Evolutionary conservation across 2,113 vertebrate genomes (phyloP).

Genomic region (Ariopsis seemanni): DNA sequence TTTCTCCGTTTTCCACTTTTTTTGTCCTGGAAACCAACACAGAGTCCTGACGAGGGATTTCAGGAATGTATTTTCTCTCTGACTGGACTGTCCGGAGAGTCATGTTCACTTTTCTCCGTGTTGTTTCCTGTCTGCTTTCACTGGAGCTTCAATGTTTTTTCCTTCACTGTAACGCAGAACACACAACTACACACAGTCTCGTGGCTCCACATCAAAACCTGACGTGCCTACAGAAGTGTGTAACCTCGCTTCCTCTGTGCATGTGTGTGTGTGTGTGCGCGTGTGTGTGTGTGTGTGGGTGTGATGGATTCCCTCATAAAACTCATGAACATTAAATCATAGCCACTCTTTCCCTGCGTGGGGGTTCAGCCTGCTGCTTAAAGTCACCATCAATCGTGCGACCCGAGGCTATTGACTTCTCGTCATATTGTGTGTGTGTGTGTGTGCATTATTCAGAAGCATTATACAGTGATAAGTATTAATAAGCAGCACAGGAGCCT

Average conservation of each 20-base stretch:
- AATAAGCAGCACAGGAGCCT: slow-evolving; percentile 25
- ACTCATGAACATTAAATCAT: slow-evolving; percentile 39
- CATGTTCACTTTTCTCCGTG: neutral
- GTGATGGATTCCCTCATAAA: slow-evolving; percentile 35
- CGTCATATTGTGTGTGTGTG: slow-evolving; percentile 30
- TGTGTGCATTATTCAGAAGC: slow-evolving; percentile 40
- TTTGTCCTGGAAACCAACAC: neutral
- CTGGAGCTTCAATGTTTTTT: neutral
- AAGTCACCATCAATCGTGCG: slow-evolving; percentile 18
- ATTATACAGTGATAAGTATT: slow-evolving; percentile 38
- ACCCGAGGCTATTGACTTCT: slow-evolving; percentile 39
- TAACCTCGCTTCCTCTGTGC: neutral
- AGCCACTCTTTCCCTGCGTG: slow-evolving; percentile 14
- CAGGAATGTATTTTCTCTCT: neutral
- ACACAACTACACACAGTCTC: neutral
- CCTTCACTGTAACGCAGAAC: neutral
- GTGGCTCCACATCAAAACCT: neutral
- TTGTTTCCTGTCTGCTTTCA: neutral
- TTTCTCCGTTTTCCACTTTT: neutral
- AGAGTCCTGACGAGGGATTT: neutral
- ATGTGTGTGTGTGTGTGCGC: slow-evolving; percentile 15
- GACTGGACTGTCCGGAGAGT: neutral
- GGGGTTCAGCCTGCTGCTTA: slow-evolving; percentile 37
- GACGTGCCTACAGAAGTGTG: slow-evolving; percentile 14
- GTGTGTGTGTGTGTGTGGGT: slow-evolving; percentile 15